These are phyloP conservation scores for Cheilosia scutellata DNA, from an alignment of 2,888 invertebrate genomes.

Conservation along the genomic window DNA sequence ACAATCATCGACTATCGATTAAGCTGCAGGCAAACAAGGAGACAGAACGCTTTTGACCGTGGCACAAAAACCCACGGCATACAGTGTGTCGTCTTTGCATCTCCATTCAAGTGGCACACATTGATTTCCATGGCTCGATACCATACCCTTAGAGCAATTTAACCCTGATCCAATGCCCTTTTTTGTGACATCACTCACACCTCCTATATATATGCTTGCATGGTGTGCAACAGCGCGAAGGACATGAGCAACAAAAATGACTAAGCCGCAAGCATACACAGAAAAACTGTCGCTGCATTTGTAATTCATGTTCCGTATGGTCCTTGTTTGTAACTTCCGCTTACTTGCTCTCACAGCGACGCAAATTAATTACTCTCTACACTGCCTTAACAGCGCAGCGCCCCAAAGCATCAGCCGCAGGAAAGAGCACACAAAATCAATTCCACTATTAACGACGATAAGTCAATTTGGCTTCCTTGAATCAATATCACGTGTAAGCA, in stretches of 20 bases:
- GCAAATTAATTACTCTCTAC: constrained; percentile 52
- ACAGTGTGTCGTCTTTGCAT: constrained; percentile 11
- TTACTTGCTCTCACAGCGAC: constrained; percentile 32
- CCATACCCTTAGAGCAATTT: constrained; percentile 27
- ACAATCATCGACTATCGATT: constrained; percentile 27
- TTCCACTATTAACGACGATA: constrained; percentile 43
- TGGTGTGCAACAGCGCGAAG: constrained; percentile 15
- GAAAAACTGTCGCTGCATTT: constrained; percentile 14
- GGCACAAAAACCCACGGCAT: constrained; percentile 34
- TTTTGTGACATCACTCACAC: constrained; percentile 10
- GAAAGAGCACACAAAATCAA: constrained; percentile 55
- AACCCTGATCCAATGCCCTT: constrained; percentile 63
- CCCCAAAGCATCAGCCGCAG: constrained; percentile 1
- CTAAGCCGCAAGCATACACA: constrained; percentile 36
- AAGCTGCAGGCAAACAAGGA: constrained; percentile 41
- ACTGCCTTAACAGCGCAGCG: not conserved
- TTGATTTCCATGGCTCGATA: constrained; percentile 41
- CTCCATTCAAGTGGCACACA: constrained; percentile 33
- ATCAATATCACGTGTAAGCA: constrained; percentile 1
- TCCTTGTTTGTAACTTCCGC: constrained; percentile 38
- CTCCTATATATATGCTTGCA: not conserved
- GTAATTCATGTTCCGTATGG: constrained; percentile 39
- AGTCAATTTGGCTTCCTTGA: constrained; percentile 28
- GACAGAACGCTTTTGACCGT: constrained; percentile 46
- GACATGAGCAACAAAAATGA: constrained; percentile 28